Conservation (phyloP, 1,140 invertebrate genomes). For the Penaeus chinensis region DNA sequence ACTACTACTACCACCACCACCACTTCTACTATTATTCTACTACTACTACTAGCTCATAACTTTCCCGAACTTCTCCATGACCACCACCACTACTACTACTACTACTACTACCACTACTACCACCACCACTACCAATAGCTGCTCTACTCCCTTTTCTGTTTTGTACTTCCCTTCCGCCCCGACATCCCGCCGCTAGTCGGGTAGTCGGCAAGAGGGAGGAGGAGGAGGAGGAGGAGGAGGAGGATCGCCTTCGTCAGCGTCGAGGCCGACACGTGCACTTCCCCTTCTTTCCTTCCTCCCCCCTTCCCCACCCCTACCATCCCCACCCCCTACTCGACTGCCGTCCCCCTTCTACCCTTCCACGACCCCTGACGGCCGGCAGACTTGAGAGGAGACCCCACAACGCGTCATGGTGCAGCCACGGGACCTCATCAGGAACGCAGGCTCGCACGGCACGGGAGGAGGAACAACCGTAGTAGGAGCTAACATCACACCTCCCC, state of each 20-base stretch:
- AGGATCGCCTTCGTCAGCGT: slow-evolving; percentile 30
- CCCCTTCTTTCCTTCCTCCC: too few relatives aligned
- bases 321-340: too few relatives aligned
- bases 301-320: too few relatives aligned
- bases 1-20: slow-evolving; percentile 38
- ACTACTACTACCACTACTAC: slow-evolving; percentile 14
- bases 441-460: too few relatives aligned
- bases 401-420: too few relatives aligned
- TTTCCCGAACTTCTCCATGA: slow-evolving; percentile 32
- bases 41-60: slow-evolving; percentile 55
- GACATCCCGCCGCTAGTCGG: too few relatives aligned
- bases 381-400: too few relatives aligned
- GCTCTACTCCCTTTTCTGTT: slow-evolving; percentile 33
- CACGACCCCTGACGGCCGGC: too few relatives aligned
- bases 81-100: slow-evolving; percentile 28
- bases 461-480: too few relatives aligned
- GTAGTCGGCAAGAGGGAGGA: neutral
- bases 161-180: slow-evolving; percentile 21
- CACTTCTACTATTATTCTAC: neutral
- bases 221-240: neutral
- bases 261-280: neutral
- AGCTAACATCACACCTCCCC: too few relatives aligned
- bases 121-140: slow-evolving; percentile 41
- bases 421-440: too few relatives aligned
- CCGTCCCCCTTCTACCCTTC: too few relatives aligned